Evolutionary conservation across 2,113 vertebrate species (phyloP).

Genomic region (Plecturocebus donacophilus): DNA sequence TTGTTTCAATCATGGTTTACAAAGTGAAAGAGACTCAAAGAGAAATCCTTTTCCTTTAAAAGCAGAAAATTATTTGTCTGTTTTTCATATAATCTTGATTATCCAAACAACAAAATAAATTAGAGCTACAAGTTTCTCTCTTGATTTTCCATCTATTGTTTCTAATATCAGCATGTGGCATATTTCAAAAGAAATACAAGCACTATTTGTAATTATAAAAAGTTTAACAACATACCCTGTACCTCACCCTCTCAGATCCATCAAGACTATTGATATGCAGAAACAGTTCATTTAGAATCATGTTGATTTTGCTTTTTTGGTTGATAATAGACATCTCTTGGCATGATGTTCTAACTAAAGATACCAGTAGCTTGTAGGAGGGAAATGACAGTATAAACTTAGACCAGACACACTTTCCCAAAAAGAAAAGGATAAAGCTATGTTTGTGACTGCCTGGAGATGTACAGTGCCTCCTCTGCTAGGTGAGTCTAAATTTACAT

Average conservation of each 20-base stretch:
- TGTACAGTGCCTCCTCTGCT: not conserved
- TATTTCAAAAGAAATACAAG: not conserved
- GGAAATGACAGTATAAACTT: conserved; percentile 26
- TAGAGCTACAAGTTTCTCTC: not conserved
- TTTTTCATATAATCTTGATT: not conserved
- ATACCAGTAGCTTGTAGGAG: not conserved
- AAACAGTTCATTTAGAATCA: not conserved
- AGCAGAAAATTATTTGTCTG: not conserved
- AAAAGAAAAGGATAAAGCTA: not conserved
- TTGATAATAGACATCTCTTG: not conserved
- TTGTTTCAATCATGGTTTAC: not conserved
- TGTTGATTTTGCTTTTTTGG: not conserved
- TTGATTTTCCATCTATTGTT: not conserved
- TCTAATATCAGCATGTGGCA: not conserved
- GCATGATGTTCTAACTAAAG: not conserved
- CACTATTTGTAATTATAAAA: not conserved
- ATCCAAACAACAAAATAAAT: not conserved
- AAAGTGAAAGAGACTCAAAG: not conserved
- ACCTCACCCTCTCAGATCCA: not conserved
- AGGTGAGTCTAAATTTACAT: conserved; percentile 26
- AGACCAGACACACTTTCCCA: not conserved
- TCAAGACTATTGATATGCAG: not conserved
- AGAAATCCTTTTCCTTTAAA: not conserved
- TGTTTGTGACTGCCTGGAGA: not conserved
- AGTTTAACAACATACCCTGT: not conserved